Base-by-base conservation (phyloP, 2,888 invertebrate genomes). In the Lasioglossum morio region DNA sequence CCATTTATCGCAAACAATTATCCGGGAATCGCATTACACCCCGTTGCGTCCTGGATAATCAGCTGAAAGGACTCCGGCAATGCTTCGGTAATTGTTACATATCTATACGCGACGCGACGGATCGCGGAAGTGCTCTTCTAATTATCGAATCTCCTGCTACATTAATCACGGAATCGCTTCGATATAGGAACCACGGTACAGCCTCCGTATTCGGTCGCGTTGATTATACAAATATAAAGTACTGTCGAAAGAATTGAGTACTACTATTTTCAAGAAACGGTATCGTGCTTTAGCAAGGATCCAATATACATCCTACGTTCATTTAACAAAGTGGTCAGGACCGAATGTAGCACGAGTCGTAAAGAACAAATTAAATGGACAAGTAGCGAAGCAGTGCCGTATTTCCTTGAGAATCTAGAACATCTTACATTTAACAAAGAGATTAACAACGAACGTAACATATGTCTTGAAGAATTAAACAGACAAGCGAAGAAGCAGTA, bases 1-100 rank as follows among this genome's bases (percentile, higher is more conserved):
- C 69, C 69, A 69, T 37, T 69, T 69, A 69, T 69, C 34, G 34
- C 69, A 37, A 37, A 69, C 69, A 69, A 69, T 69, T 69, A 69
- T 69, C 37, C 37, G 69, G 69, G 37, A 69, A 69, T 69, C 69
- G 69, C 37, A 37, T 69, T 37, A 69, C 69, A 19, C 34, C 60
- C 27, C 23, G 69, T 40, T 69, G 34, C 69, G 23, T 34, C 23
- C 37, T 23, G 37, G 34, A 60, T 37, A 69, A 69, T 69, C 69
- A 37, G 69, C 69, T 69, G 69, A 69, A 37, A 40, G 37, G 66
- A 19, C 66, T 66, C 19, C 37, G 37, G 69, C 37, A 37, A 34
- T 23, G 37, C 69, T 37, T 69, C 69, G 69, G 37, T 69, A 60
- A 60, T 60, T 60, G 27, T 60, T 60, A 60, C 60, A 2, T 30